These are phyloP conservation scores for Bombylius discolor DNA, from an alignment of 2,888 invertebrate genomes.

Conservation along the genomic window DNA sequence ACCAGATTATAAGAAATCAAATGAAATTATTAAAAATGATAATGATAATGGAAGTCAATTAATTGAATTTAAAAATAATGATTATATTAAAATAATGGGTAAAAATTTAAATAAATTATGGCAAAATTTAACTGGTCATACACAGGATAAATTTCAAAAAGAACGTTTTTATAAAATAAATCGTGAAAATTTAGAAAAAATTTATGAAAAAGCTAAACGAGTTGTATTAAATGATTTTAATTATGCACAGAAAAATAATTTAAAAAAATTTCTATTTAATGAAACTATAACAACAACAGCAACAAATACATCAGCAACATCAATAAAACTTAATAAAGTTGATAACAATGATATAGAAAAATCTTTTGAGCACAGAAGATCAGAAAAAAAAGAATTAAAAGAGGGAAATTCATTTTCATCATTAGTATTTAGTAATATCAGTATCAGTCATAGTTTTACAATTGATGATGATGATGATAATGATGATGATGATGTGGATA, in stretches of 20 bases:
- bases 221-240: conserved; percentile 24
- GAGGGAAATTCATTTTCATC: too few relatives aligned
- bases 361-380: too few relatives aligned
- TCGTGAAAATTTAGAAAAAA: conserved; percentile 32
- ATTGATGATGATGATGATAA: too few relatives aligned
- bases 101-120: conserved; percentile 37
- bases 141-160: conserved; percentile 32
- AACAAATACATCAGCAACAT: not conserved
- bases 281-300: conserved; percentile 7
- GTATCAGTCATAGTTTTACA: too few relatives aligned
- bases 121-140: conserved; percentile 35
- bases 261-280: conserved; percentile 19
- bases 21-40: not conserved
- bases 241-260: conserved; percentile 16
- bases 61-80: too few relatives aligned
- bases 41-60: too few relatives aligned
- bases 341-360: conserved; percentile 11
- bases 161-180: conserved; percentile 32
- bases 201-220: conserved; percentile 36
- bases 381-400: too few relatives aligned
- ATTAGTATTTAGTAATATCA: too few relatives aligned
- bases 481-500: too few relatives aligned
- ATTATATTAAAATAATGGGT: conserved; percentile 18
- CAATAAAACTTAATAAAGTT: not conserved
- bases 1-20: conserved; percentile 9